Base-by-base conservation (phyloP, 92 coral and sea anemone genomes). In the Porites lobata region DNA sequence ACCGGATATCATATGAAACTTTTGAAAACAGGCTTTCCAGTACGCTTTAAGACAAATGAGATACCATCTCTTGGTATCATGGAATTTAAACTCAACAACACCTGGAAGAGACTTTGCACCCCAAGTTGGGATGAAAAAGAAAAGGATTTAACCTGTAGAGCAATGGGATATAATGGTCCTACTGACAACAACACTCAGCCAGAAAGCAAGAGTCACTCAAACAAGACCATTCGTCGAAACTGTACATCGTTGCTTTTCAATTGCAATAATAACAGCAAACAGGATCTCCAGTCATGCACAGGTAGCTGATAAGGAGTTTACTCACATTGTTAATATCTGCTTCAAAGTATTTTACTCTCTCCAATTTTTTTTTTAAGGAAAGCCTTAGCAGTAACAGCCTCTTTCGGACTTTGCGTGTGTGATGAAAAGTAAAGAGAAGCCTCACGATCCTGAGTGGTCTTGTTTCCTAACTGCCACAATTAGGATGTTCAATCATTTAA, bases 41-140 rank as follows among this genome's bases (percentile, higher is more conserved):
- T 69, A 8, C 51, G 52, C 75, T 69, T 69, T 69, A 47, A 12
- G 18, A n/a, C 18, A 9, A 51, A 51, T 18, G 11, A 29, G 75
- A 69, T n/a, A 18, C 75, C 75, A 26, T 69, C 75, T 2, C 75
- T 13, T 32, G 75, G 75, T 19, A 6, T 32, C 8, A 69, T 69
- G 75, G 51, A 69, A 69, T 10, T 69, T 24, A 26, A 69, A 8
- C 1, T 26, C n/a, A 69, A 69, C 10, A 14, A 51, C 9, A 69
- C 14, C 52, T 69, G 75, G 75, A 47, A 69, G 11, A 4, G 43
- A 32, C 75, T 69, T 13, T 69, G 75, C 43, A 69, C 52, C 75
- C 29, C 9, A 10, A 22, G 52, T 32, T 69, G 75, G 75, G 75
- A 69, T 69, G 18, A 13, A 2, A 20, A 69, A 1, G 75, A 69